Conservation (phyloP, 2,113 vertebrate genomes). For the Echinops telfairi region DNA sequence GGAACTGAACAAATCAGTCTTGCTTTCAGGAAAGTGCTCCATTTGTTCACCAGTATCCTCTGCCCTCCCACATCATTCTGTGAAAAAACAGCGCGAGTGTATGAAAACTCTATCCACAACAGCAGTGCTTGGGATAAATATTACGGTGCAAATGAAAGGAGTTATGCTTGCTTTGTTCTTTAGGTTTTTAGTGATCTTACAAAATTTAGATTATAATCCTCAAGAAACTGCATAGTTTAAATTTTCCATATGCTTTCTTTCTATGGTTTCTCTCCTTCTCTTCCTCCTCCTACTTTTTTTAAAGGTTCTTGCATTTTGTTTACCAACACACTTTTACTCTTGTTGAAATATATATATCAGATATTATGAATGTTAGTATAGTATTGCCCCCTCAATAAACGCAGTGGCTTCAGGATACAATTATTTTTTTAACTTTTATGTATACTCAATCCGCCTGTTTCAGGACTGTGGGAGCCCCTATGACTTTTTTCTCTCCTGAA, state of each 20-base stretch:
- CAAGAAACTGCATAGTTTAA: background rate
- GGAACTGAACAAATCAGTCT: slow-evolving; percentile 96
- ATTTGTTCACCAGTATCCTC: slow-evolving; percentile 96
- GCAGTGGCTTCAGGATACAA: background rate
- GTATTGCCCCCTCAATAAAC: background rate
- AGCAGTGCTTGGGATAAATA: background rate
- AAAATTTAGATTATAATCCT: background rate
- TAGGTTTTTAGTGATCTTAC: background rate
- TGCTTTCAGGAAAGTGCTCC: slow-evolving; percentile 97
- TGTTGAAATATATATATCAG: background rate
- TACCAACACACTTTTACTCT: too few species aligned
- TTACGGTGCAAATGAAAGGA: background rate
- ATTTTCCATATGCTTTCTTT: background rate
- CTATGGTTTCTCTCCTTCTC: too few species aligned
- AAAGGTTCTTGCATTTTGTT: background rate
- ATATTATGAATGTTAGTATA: background rate
- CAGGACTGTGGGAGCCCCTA: background rate
- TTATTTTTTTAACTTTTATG: background rate
- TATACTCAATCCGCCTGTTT: background rate
- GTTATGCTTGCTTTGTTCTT: background rate
- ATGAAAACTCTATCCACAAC: background rate
- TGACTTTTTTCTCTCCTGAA: background rate
- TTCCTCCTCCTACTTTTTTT: background rate
- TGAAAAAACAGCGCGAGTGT: background rate
- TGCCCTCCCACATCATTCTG: slow-evolving; percentile 98